These are phyloP conservation scores for Eupsittula cactorum DNA, from an alignment of 2,113 vertebrate species.

Conservation along the genomic window DNA sequence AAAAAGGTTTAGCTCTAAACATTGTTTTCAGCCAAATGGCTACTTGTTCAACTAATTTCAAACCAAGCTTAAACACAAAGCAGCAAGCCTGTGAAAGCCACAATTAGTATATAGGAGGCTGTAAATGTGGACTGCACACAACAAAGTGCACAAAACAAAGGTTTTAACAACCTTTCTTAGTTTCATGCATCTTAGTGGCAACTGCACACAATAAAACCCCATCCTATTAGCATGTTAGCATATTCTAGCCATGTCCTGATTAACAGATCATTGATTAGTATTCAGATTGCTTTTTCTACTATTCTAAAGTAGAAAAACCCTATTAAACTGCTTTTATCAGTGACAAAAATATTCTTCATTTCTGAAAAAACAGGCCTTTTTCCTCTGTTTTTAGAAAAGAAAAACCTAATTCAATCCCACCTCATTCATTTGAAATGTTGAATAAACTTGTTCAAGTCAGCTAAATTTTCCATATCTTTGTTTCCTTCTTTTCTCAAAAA, in stretches of 20 bases:
- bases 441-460: background rate
- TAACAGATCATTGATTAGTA: background rate
- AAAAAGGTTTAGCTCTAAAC: background rate
- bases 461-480: fast-evolving
- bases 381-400: background rate
- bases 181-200: background rate
- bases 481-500: background rate
- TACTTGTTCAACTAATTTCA: background rate
- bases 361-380: background rate
- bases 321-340: background rate
- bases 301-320: background rate
- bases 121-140: background rate
- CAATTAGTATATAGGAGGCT: fast-evolving
- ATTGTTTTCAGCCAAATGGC: background rate
- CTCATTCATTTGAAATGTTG: background rate
- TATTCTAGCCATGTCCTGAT: background rate
- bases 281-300: background rate
- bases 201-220: background rate
- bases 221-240: background rate
- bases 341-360: background rate
- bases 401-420: background rate
- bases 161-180: background rate
- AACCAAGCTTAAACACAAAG: background rate
- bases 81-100: background rate
- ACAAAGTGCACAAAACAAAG: too few relatives aligned